phyloP scores from a whole-genome alignment of 2,113 vertebrate genomes.

The Ceratotherium simum region DNA sequence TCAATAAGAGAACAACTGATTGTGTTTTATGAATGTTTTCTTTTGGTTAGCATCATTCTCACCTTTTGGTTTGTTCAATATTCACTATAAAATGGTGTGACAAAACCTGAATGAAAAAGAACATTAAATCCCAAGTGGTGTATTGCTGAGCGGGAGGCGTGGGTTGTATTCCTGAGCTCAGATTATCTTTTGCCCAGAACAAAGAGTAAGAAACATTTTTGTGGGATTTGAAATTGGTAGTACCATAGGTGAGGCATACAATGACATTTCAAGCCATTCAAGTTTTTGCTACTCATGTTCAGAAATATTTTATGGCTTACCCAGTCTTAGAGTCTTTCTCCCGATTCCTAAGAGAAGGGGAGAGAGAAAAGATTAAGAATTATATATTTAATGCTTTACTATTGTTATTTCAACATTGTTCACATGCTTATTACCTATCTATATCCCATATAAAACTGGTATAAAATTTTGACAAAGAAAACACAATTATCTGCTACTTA shows the following conservation, averaged over 20 bases:
- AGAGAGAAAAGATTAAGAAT: background rate
- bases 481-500: background rate
- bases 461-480: background rate
- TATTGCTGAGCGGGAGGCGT: background rate
- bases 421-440: background rate
- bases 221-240: slow-evolving; percentile 52
- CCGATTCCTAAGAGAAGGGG: background rate
- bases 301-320: slow-evolving; percentile 54
- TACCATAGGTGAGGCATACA: slow-evolving; percentile 25
- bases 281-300: slow-evolving; percentile 44
- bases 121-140: background rate
- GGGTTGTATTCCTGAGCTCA: slow-evolving; percentile 50
- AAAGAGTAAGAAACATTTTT: slow-evolving; percentile 51
- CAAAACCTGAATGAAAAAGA: slow-evolving; percentile 49
- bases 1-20: background rate
- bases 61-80: background rate
- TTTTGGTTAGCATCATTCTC: slow-evolving; percentile 36
- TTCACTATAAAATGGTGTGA: slow-evolving; percentile 39
- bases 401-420: background rate
- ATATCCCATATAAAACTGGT: background rate
- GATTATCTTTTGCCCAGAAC: slow-evolving; percentile 52
- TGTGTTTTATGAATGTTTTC: background rate
- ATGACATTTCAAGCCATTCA: slow-evolving; percentile 40
- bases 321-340: background rate
- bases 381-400: background rate